A percentile compares a stretch with the other conserved stretches of the same genome.
Evolutionary conservation across 2,888 invertebrate species (phyloP).

Genomic region (Teleogryllus oceanicus): DNA sequence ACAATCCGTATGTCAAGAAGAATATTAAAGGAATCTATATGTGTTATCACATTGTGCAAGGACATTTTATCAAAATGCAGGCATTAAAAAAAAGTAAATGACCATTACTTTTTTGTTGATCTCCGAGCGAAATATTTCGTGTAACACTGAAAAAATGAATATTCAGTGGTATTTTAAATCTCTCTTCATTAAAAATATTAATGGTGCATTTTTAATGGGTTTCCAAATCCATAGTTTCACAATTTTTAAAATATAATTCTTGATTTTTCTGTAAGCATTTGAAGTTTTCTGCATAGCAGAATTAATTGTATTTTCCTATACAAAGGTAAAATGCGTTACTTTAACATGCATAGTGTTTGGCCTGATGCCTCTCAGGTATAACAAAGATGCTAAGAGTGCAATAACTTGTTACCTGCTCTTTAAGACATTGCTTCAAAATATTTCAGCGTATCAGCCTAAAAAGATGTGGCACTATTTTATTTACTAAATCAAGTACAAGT

Average conservation of each 20-base stretch:
- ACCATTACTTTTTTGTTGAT: not conserved
- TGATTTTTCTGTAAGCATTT: not conserved
- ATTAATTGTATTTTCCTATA: not conserved
- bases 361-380: too few relatives aligned
- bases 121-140: not conserved
- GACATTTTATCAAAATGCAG: conserved; percentile 4
- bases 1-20: not conserved
- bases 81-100: not conserved
- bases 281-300: not conserved
- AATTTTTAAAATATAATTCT: too few relatives aligned
- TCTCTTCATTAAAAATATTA: not conserved
- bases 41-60: not conserved
- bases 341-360: too few relatives aligned
- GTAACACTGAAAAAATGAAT: not conserved
- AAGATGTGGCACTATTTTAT: not conserved
- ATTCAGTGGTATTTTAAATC: not conserved
- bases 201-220: not conserved
- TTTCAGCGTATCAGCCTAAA: too few relatives aligned
- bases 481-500: not conserved
- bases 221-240: not conserved
- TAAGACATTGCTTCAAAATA: too few relatives aligned
- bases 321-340: too few relatives aligned
- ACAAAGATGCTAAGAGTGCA: too few relatives aligned
- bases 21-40: not conserved
- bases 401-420: too few relatives aligned